phyloP scores from a whole-genome alignment of 2,113 vertebrate species.

The Mesocricetus auratus region DNA sequence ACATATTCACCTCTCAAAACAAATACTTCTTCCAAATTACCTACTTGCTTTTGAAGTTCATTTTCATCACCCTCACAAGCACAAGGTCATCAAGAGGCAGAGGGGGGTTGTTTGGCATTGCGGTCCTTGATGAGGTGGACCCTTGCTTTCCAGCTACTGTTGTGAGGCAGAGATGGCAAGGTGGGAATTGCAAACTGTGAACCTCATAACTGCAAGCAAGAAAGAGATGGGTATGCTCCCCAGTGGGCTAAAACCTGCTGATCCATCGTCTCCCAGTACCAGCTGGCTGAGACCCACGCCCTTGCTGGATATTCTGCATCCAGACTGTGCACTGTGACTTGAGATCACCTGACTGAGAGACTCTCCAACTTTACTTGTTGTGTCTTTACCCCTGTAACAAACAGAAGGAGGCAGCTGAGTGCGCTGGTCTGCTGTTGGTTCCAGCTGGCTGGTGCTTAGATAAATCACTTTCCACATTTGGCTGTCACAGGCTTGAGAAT shows the following conservation, averaged over 20 bases:
- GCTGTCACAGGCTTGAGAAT: neutral
- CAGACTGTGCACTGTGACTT: neutral
- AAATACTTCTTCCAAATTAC: neutral
- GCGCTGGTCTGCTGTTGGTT: neutral
- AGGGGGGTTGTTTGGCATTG: too few species aligned
- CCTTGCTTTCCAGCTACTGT: neutral
- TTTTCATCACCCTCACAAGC: neutral
- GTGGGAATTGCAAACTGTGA: neutral
- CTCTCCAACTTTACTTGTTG: neutral
- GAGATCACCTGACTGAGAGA: neutral
- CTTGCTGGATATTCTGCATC: neutral
- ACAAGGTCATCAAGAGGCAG: neutral
- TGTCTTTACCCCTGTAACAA: neutral
- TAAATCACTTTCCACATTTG: neutral
- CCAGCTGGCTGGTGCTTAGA: neutral
- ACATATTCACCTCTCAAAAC: neutral
- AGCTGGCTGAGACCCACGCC: neutral
- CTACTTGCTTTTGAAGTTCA: neutral
- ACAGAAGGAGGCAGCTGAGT: neutral
- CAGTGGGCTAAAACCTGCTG: neutral
- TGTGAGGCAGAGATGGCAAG: neutral
- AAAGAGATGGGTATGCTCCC: neutral
- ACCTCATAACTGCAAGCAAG: neutral
- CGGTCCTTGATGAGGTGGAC: neutral
- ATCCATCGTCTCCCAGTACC: too few species aligned